phyloP scores from a whole-genome alignment of 2,888 invertebrate species.

The Platypus cylindrus region DNA sequence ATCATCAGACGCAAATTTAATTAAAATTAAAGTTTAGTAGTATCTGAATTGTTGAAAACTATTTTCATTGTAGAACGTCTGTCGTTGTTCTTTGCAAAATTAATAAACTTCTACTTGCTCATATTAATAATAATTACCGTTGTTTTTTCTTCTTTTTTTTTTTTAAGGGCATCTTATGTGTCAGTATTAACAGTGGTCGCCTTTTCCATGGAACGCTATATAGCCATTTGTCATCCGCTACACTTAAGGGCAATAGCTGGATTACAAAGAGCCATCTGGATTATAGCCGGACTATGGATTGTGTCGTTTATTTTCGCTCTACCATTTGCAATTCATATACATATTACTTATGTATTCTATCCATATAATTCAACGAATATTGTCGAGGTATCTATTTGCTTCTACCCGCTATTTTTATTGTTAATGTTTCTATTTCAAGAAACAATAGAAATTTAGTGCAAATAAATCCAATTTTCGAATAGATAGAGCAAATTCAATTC shows the following conservation, averaged over 20 bases:
- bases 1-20: too few relatives aligned
- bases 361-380: slow-evolving; percentile 33
- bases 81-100: not conserved
- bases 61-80: too few relatives aligned
- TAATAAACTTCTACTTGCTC: not conserved
- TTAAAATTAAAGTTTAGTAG: too few relatives aligned
- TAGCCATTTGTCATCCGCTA: slow-evolving; percentile 84
- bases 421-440: too few relatives aligned
- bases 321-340: slow-evolving; percentile 64
- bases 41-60: too few relatives aligned
- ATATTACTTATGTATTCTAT: slow-evolving; percentile 60
- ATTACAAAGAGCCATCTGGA: slow-evolving; percentile 64
- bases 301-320: slow-evolving; percentile 60
- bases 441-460: too few relatives aligned
- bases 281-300: slow-evolving; percentile 67
- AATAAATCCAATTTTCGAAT: too few relatives aligned
- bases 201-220: slow-evolving; percentile 80
- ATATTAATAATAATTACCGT: not conserved
- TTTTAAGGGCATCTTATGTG: slow-evolving; percentile 71
- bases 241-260: slow-evolving; percentile 73
- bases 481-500: too few relatives aligned
- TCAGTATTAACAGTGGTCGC: slow-evolving; percentile 86
- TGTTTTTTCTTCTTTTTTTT: slow-evolving; percentile 4
- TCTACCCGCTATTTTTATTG: too few relatives aligned
- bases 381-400: slow-evolving; percentile 12